phyloP scores from a whole-genome alignment of 2,797 vertebrate species.

The Falco biarmicus region DNA sequence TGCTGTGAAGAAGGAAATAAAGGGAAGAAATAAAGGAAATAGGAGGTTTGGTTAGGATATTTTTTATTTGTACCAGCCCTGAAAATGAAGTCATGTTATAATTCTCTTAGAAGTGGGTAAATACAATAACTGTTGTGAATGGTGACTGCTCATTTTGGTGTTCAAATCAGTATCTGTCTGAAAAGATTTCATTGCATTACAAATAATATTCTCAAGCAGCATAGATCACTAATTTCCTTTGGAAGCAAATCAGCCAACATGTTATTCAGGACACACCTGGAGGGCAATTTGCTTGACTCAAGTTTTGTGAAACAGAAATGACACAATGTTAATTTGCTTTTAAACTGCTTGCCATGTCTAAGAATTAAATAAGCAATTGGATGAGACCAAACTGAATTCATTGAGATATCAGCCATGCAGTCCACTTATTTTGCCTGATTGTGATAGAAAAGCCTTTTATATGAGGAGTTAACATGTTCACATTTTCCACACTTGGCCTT shows the following conservation, averaged over 20 bases:
- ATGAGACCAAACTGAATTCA: conserved; percentile 49
- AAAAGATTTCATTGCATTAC: background rate
- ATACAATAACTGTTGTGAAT: background rate
- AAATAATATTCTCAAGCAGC: conserved; percentile 22
- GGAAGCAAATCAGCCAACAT: background rate
- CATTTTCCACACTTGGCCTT: background rate
- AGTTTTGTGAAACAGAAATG: conserved; percentile 56
- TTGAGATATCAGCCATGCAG: conserved; percentile 33
- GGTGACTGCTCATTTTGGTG: background rate
- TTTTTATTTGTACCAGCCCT: background rate
- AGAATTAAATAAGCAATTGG: conserved; percentile 51
- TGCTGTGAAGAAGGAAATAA: background rate
- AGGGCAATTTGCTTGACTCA: conserved; percentile 52
- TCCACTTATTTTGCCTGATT: background rate
- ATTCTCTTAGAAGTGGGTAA: background rate
- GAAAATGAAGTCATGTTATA: background rate
- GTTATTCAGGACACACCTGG: conserved; percentile 43
- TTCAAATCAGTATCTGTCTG: conserved; percentile 16
- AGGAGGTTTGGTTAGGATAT: background rate
- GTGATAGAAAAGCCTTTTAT: conserved; percentile 1
- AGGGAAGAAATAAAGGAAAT: background rate
- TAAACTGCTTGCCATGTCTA: conserved; percentile 44
- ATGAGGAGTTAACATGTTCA: background rate
- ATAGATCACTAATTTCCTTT: conserved; percentile 27
- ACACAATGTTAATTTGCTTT: conserved; percentile 62